Percentiles rank a stretch among this genome's conserved stretches.
Conservation (phyloP, 1,140 invertebrate species). For the Rhysida immarginata region DNA sequence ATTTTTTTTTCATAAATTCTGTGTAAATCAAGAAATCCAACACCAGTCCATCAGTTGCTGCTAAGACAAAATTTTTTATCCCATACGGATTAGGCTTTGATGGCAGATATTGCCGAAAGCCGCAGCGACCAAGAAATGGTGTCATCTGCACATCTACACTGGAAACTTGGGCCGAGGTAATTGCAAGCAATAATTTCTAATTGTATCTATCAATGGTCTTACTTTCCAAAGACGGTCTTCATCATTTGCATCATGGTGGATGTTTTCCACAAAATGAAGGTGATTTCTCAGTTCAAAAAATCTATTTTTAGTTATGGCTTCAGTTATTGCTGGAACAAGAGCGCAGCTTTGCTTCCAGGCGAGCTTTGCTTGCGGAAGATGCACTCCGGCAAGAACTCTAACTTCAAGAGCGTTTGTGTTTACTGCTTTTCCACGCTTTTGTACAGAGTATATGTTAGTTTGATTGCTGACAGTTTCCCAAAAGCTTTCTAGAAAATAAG, state of each 20-base stretch:
- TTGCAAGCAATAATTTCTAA: constrained; percentile 18
- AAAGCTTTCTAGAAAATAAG: background rate
- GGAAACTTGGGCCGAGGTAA: constrained; percentile 15
- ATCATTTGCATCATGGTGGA: background rate
- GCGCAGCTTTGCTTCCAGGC: background rate
- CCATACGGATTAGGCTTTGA: constrained; percentile 18
- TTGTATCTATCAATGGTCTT: constrained; percentile 18
- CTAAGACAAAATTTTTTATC: constrained; percentile 19
- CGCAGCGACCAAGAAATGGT: constrained; percentile 19
- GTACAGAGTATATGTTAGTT: background rate
- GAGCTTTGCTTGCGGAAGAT: background rate
- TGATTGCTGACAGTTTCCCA: background rate
- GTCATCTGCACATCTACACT: constrained; percentile 23
- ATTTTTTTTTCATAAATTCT: constrained; percentile 6
- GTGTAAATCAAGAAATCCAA: constrained; percentile 20
- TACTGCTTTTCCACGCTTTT: too few relatives aligned
- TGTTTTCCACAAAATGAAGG: constrained; percentile 11
- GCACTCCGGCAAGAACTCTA: background rate
- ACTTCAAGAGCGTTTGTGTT: background rate
- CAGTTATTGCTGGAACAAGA: background rate
- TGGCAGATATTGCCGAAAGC: constrained; percentile 18
- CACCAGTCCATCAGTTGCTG: constrained; percentile 17
- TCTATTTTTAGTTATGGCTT: constrained; percentile 5
- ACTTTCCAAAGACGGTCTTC: constrained; percentile 22
- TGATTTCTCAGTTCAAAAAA: constrained; percentile 9